These are phyloP conservation scores for Cloeon dipterum DNA, from an alignment of 2,888 invertebrate species.

Conservation along the genomic window DNA sequence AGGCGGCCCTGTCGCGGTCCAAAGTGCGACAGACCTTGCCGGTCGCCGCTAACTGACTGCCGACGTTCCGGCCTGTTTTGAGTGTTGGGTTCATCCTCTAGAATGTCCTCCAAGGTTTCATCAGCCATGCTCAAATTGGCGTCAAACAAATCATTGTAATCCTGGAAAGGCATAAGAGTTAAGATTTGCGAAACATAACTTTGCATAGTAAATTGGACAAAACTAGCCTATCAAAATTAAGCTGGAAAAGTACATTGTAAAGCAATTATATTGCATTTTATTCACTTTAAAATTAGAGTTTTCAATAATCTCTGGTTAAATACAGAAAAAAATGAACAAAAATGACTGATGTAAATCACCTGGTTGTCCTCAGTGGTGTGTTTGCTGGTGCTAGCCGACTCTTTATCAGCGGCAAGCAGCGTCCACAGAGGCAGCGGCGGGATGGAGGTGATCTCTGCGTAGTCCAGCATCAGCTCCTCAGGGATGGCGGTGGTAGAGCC, in stretches of 20 bases:
- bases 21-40: slow-evolving; percentile 55
- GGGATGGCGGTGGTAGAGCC: slow-evolving; percentile 55
- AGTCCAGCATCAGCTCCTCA: slow-evolving; percentile 74
- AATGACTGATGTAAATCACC: too few relatives aligned
- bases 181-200: too few relatives aligned
- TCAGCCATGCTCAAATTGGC: slow-evolving; percentile 46
- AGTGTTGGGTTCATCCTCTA: slow-evolving; percentile 44
- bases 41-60: slow-evolving; percentile 39
- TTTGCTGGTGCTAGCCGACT: slow-evolving; percentile 19
- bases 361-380: slow-evolving; percentile 18
- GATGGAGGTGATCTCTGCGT: slow-evolving; percentile 92
- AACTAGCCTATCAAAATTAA: too few relatives aligned
- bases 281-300: too few relatives aligned
- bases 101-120: slow-evolving; percentile 55
- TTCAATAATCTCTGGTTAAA: too few relatives aligned
- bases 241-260: too few relatives aligned
- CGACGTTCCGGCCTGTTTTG: slow-evolving; percentile 34
- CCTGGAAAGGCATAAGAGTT: slow-evolving; percentile 22
- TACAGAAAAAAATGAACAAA: too few relatives aligned
- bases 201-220: too few relatives aligned
- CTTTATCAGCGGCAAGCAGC: slow-evolving; percentile 80
- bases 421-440: slow-evolving; percentile 95
- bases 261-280: too few relatives aligned
- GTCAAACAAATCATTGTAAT: slow-evolving; percentile 82
- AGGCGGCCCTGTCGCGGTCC: slow-evolving; percentile 68